Conservation (phyloP, 2,113 vertebrate genomes). For the Megaceryle maxima region DNA sequence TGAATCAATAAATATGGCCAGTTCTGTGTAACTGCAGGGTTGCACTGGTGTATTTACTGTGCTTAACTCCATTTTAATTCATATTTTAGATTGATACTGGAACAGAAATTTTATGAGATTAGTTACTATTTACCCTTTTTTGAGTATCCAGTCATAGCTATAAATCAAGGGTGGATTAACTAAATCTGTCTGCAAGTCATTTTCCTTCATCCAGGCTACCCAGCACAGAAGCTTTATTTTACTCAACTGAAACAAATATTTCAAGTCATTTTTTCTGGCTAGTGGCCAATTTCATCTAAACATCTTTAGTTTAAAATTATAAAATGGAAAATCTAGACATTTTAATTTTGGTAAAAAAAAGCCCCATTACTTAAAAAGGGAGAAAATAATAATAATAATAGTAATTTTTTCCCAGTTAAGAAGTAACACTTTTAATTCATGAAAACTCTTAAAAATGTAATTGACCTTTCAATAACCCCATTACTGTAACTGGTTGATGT, state of each 20-base stretch:
- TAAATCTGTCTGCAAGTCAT: background rate
- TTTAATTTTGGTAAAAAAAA: conserved; percentile 6
- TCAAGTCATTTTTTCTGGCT: background rate
- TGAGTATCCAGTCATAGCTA: background rate
- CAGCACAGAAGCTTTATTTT: background rate
- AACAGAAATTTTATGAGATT: background rate
- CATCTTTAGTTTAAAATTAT: background rate
- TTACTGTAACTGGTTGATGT: conserved; percentile 25
- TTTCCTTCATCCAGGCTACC: background rate
- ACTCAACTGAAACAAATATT: background rate
- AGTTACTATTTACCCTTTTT: background rate
- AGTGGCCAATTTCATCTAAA: background rate
- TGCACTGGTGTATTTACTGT: background rate
- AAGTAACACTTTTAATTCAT: background rate
- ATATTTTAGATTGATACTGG: background rate
- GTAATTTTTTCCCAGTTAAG: background rate
- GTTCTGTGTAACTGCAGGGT: background rate
- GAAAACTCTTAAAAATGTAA: conserved; percentile 4
- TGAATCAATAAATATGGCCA: background rate
- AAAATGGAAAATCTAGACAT: background rate
- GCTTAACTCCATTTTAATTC: background rate
- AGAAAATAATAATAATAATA: background rate
- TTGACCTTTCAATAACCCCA: conserved; percentile 28
- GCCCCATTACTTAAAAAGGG: background rate
- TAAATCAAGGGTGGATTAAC: conserved; percentile 5